Evolutionary conservation across 53 echinoderm and acorn worm species (phyloP).

Genomic region (Stichopus horrens): DNA sequence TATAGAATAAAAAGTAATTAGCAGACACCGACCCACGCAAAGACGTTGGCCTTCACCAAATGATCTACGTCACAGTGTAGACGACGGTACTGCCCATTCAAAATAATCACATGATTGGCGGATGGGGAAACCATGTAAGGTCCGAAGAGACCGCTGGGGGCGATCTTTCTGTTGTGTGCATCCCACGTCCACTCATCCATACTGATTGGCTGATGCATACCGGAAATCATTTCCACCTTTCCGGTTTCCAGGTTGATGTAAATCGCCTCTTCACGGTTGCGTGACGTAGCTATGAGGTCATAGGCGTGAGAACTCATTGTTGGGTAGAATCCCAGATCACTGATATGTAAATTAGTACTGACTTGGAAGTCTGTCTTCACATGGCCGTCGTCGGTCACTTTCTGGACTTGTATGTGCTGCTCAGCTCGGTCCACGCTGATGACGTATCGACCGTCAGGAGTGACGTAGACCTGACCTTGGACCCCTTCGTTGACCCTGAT

Average conservation of each 20-base stretch:
- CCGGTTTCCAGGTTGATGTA: conserved; percentile 87
- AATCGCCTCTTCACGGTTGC: conserved; percentile 79
- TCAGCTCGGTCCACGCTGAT: conserved; percentile 88
- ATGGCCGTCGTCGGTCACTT: conserved; percentile 77
- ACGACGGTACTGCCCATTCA: conserved; percentile 77
- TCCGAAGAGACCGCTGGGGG: conserved; percentile 80
- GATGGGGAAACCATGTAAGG: conserved; percentile 79
- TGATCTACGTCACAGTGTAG: conserved; percentile 84
- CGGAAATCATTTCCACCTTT: conserved; percentile 89
- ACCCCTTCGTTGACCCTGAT: conserved; percentile 77
- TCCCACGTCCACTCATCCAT: conserved; percentile 79
- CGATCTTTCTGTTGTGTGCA: conserved; percentile 74
- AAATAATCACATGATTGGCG: conserved; percentile 67
- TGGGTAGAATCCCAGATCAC: conserved; percentile 93
- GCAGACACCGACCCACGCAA: conserved; percentile 90
- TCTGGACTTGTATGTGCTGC: conserved; percentile 88
- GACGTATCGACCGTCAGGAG: conserved; percentile 84
- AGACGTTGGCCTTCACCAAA: conserved; percentile 74
- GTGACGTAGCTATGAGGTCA: conserved; percentile 87
- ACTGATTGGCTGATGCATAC: conserved; percentile 72
- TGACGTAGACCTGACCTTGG: conserved; percentile 77
- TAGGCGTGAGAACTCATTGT: conserved; percentile 81
- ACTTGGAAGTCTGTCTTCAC: conserved; percentile 91
- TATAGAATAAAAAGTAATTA: conserved; percentile 28
- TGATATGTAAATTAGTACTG: conserved; percentile 89